Percentiles rank a stretch among this genome's conserved stretches.
These are phyloP conservation scores for Portevinia maculata DNA, from an alignment of 2,888 invertebrate genomes.

Conservation along the genomic window DNA sequence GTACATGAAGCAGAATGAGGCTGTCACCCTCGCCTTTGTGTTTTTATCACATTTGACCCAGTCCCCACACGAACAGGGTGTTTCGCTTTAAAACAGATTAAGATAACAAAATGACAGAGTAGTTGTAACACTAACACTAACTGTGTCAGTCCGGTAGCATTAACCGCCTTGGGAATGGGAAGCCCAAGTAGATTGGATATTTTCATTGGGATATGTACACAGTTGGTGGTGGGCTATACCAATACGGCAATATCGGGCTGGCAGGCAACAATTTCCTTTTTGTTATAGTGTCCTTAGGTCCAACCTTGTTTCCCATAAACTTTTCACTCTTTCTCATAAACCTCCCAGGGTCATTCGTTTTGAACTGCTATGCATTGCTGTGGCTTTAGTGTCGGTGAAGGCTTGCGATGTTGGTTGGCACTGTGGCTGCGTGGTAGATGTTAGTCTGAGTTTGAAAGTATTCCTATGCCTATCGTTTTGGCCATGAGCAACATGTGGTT, in stretches of 20 bases:
- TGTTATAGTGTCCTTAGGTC: slow-evolving; percentile 33
- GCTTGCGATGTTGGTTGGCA: not conserved
- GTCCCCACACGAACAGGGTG: slow-evolving; percentile 6
- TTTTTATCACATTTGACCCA: slow-evolving; percentile 4
- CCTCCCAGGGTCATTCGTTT: not conserved
- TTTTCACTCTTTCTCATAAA: slow-evolving; percentile 6
- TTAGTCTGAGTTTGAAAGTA: not conserved
- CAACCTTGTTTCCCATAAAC: slow-evolving; percentile 25
- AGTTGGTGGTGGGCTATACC: not conserved
- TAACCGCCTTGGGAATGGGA: not conserved
- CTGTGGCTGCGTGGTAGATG: not conserved
- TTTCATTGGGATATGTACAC: slow-evolving; percentile 9
- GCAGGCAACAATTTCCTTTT: slow-evolving; percentile 6
- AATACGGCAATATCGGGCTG: not conserved
- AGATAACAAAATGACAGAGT: slow-evolving; percentile 24
- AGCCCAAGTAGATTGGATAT: slow-evolving; percentile 5
- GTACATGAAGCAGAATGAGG: not conserved
- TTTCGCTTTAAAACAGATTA: slow-evolving; percentile 5
- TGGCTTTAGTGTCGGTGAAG: slow-evolving; percentile 1
- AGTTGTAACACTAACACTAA: not conserved
- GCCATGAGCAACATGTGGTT: slow-evolving; percentile 7
- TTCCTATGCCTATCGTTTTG: not conserved
- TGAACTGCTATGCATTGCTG: not conserved
- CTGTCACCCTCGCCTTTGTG: not conserved
- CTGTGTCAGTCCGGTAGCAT: not conserved